Percentiles rank a stretch among this genome's conserved stretches.
Evolutionary conservation across 2,888 invertebrate genomes (phyloP).

Genomic region (Trilocha varians): DNA sequence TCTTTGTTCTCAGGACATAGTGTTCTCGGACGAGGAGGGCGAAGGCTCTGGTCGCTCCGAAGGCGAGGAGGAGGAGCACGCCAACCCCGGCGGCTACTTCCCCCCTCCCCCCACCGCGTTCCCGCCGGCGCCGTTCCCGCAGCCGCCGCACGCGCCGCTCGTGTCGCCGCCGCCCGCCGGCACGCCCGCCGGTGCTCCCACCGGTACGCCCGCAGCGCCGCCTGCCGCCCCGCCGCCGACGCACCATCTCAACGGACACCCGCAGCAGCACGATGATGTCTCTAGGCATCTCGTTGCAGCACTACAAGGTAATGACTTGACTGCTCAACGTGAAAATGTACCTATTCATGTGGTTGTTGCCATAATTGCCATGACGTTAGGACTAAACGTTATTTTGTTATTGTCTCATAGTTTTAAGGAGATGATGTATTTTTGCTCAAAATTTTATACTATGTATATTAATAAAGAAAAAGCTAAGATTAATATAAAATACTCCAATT

Average conservation of each 20-base stretch:
- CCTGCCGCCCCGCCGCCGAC: conserved; percentile 24
- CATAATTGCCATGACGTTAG: no score
- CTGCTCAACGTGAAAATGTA: no score
- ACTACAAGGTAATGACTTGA: conserved; percentile 28
- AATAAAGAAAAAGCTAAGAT: no score
- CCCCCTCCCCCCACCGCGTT: conserved; percentile 37
- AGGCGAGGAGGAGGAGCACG: conserved; percentile 76
- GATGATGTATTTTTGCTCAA: no score
- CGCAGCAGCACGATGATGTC: conserved; percentile 25
- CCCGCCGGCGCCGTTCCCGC: conserved; percentile 23
- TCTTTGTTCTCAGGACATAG: conserved; percentile 61
- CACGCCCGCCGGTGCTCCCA: conserved; percentile 14
- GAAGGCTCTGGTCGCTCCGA: conserved; percentile 73
- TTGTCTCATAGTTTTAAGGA: no score
- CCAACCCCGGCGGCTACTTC: conserved; percentile 30
- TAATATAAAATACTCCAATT: no score
- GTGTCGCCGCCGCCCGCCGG: conserved; percentile 29
- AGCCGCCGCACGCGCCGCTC: conserved; percentile 26
- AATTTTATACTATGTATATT: no score
- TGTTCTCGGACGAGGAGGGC: conserved; percentile 75
- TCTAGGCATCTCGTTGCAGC: conserved; percentile 31
- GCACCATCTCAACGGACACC: conserved; percentile 27
- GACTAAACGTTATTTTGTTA: no score
- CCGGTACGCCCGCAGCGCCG: conserved; percentile 20
- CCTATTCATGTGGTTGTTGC: no score